Percentiles rank a stretch among this genome's conserved stretches.
Evolutionary conservation across 2,113 vertebrate genomes (phyloP).

Genomic region (Himantopus leucocephalus): DNA sequence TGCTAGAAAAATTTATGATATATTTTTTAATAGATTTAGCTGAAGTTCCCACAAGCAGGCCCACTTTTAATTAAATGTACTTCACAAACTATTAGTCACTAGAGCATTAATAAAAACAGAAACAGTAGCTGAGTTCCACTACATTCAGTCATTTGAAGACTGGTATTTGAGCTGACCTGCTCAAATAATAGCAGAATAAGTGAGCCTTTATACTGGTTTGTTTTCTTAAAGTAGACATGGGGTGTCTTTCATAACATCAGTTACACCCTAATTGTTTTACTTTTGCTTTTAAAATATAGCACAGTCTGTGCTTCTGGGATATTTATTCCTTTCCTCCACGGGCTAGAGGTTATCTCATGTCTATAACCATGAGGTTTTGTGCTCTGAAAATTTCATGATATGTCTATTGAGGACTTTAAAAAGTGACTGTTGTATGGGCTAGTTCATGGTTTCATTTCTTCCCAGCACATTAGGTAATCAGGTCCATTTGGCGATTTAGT

Average conservation of each 20-base stretch:
- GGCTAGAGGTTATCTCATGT: background rate
- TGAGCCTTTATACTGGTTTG: background rate
- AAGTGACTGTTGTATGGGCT: background rate
- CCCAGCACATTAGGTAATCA: background rate
- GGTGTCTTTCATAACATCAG: background rate
- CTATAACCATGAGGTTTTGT: background rate
- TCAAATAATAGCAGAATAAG: background rate
- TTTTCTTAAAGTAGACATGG: background rate
- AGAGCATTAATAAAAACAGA: background rate
- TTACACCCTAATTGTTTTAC: background rate
- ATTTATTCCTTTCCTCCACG: background rate
- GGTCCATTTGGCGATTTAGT: background rate
- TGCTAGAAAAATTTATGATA: background rate
- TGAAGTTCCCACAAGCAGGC: background rate
- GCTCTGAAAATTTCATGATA: background rate
- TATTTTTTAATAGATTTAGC: background rate
- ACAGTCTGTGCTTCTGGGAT: background rate
- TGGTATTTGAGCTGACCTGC: background rate
- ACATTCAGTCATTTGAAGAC: background rate
- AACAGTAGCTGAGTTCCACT: background rate
- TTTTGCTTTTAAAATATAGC: background rate
- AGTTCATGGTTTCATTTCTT: background rate
- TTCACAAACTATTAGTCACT: background rate
- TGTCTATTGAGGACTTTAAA: background rate
- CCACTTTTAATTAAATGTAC: background rate